These are phyloP conservation scores for Zaprionus vittiger DNA, from an alignment of 1,140 invertebrate genomes.

Conservation along the genomic window DNA sequence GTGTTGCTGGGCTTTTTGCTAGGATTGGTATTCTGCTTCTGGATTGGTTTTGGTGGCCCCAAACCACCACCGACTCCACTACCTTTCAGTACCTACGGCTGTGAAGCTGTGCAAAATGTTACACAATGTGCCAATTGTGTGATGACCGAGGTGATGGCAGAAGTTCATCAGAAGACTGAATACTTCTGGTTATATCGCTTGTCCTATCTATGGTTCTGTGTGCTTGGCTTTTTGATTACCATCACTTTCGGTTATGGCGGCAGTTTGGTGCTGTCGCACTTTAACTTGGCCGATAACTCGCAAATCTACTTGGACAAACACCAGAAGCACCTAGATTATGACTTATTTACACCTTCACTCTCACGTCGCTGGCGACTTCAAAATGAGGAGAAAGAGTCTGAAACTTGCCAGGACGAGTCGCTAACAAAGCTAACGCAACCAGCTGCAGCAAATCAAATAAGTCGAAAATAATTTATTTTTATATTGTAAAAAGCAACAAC, in stretches of 20 bases:
- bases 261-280: slow-evolving; percentile 83
- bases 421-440: slow-evolving; percentile 55
- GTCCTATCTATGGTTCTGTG: slow-evolving; percentile 95
- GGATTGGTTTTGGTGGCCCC: slow-evolving; percentile 94
- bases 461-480: slow-evolving; percentile 36
- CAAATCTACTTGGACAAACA: slow-evolving; percentile 69
- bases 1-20: slow-evolving; percentile 88
- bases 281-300: slow-evolving; percentile 68
- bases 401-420: slow-evolving; percentile 44
- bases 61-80: slow-evolving; percentile 87
- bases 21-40: slow-evolving; percentile 90
- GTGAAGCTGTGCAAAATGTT: slow-evolving; percentile 67
- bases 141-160: slow-evolving; percentile 18
- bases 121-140: slow-evolving; percentile 36
- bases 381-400: slow-evolving; percentile 17
- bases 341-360: slow-evolving; percentile 88
- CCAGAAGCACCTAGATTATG: slow-evolving; percentile 85
- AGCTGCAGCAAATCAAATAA: slow-evolving; percentile 26
- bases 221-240: slow-evolving; percentile 89
- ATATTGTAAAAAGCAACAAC: background rate
- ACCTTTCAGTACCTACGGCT: slow-evolving; percentile 86
- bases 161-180: slow-evolving; percentile 24
- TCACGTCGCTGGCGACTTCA: slow-evolving; percentile 79
- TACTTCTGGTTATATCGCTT: slow-evolving; percentile 85
- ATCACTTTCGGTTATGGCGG: slow-evolving; percentile 87